A percentile compares a stretch with the other conserved stretches of the same genome.
These are phyloP conservation scores for Bombycilla garrulus DNA, from an alignment of 2,113 vertebrate genomes.

Conservation along the genomic window DNA sequence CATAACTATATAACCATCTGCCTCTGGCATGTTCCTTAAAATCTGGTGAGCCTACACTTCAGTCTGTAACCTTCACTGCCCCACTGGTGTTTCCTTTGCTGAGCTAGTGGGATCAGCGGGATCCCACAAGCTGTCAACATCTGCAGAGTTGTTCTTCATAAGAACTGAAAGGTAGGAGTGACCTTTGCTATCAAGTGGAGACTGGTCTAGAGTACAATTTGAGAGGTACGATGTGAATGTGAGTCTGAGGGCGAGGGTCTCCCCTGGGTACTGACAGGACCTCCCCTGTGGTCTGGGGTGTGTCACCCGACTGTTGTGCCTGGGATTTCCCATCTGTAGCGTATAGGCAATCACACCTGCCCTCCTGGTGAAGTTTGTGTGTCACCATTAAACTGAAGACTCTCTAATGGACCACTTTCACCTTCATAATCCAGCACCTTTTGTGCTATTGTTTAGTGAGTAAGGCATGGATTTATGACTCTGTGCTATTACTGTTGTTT, in stretches of 20 bases:
- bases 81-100: background rate
- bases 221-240: background rate
- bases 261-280: background rate
- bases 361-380: background rate
- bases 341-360: background rate
- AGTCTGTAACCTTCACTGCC: background rate
- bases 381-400: background rate
- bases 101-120: background rate
- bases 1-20: slow-evolving; percentile 51
- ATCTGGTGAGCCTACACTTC: background rate
- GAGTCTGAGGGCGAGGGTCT: background rate
- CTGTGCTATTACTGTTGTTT: background rate
- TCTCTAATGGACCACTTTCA: background rate
- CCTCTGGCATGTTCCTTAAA: slow-evolving; percentile 26
- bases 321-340: background rate
- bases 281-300: background rate
- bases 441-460: background rate
- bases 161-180: background rate
- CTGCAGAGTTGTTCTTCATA: background rate
- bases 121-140: background rate
- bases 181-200: background rate
- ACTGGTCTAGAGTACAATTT: background rate
- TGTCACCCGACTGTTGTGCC: background rate
- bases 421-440: background rate
- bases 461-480: background rate